A percentile compares a stretch with the other conserved stretches of the same genome.
phyloP scores from a whole-genome alignment of 2,113 vertebrate genomes.

The Atrichornis clamosus region DNA sequence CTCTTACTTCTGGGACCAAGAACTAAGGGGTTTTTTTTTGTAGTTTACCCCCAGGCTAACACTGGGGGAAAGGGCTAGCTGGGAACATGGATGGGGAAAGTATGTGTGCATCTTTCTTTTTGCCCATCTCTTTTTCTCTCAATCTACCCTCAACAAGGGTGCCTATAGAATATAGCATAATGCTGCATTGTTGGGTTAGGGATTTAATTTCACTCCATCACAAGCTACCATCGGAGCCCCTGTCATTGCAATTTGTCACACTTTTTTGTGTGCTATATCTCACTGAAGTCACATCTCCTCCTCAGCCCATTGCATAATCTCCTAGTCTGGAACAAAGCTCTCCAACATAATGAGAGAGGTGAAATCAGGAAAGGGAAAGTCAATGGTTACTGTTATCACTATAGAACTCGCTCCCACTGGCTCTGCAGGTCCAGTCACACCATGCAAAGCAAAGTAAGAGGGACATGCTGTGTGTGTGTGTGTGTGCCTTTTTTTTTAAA shows the following conservation, averaged over 20 bases:
- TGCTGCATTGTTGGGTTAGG: constrained; percentile 73
- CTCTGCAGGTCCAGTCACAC: constrained; percentile 57
- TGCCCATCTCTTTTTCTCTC: constrained; percentile 68
- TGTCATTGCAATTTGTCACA: constrained; percentile 82
- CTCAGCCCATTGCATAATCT: constrained; percentile 66
- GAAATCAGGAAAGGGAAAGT: constrained; percentile 66
- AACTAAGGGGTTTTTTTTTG: not conserved
- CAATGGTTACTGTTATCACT: constrained; percentile 64
- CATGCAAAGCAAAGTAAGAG: constrained; percentile 42
- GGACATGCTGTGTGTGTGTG: constrained; percentile 55
- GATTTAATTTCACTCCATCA: constrained; percentile 84
- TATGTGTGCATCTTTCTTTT: constrained; percentile 59
- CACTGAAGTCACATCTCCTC: constrained; percentile 72
- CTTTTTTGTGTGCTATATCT: constrained; percentile 82
- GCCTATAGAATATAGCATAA: constrained; percentile 77
- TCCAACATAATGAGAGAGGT: constrained; percentile 69
- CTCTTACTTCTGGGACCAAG: not conserved
- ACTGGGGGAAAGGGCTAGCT: not conserved
- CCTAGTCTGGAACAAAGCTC: constrained; percentile 73
- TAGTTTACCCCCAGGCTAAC: not conserved
- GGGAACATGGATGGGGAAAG: constrained; percentile 45
- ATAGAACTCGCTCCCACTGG: constrained; percentile 46
- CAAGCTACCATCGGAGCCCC: constrained; percentile 71
- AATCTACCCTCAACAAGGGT: constrained; percentile 79
- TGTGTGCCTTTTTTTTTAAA: not conserved